Percentiles rank a stretch among this genome's conserved stretches.
phyloP scores from a whole-genome alignment of 2,113 vertebrate species.

The Pterocles orientalis region DNA sequence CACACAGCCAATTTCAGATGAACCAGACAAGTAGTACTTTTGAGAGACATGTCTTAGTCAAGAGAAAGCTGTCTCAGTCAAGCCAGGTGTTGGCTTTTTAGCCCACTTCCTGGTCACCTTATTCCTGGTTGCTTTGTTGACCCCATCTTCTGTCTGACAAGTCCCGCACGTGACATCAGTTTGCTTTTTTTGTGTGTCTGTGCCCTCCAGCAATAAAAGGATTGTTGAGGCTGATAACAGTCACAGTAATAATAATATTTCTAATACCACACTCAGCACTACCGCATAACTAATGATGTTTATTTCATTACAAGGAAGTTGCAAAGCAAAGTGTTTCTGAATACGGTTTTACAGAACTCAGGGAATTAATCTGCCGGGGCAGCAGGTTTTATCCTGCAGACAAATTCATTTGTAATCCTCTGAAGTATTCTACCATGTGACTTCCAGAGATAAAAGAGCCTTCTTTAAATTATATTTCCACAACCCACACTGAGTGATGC shows the following conservation, averaged over 20 bases:
- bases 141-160: not conserved
- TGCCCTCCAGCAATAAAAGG: not conserved
- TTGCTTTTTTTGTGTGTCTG: not conserved
- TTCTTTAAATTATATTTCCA: slow-evolving; percentile 28
- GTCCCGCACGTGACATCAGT: rapidly evolving
- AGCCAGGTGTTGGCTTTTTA: not conserved
- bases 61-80: not conserved
- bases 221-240: not conserved
- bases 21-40: not conserved
- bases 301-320: slow-evolving; percentile 10
- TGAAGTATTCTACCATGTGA: slow-evolving; percentile 56
- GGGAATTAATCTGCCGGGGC: slow-evolving; percentile 37
- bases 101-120: not conserved
- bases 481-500: slow-evolving; percentile 21
- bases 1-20: not conserved
- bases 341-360: not conserved
- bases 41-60: not conserved
- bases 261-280: not conserved
- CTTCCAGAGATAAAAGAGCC: slow-evolving; percentile 42
- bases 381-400: slow-evolving; percentile 49
- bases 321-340: not conserved
- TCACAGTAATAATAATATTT: not conserved
- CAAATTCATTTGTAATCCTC: slow-evolving; percentile 52
- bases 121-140: not conserved
- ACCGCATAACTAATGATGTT: not conserved